A percentile compares a stretch with the other conserved stretches of the same genome.
Conservation (phyloP, 2,113 vertebrate species). For the Apteryx owenii region DNA sequence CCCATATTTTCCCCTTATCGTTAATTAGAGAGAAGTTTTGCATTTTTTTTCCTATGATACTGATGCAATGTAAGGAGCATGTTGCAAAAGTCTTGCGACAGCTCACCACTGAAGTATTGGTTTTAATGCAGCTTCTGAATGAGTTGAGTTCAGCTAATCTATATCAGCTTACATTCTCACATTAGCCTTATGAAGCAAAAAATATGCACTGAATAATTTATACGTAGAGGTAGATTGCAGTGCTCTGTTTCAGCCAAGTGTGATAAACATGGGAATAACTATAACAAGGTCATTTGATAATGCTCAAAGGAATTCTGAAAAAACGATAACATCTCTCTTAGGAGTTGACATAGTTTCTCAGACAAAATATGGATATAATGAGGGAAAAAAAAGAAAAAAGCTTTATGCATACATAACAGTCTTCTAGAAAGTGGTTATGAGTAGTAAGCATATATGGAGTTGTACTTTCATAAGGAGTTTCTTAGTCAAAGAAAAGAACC, state of each 20-base stretch:
- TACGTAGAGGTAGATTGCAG: neutral
- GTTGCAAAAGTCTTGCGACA: neutral
- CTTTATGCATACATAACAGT: neutral
- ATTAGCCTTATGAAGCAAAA: constrained; percentile 31
- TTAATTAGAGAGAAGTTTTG: neutral
- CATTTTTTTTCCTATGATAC: neutral
- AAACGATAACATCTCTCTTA: neutral
- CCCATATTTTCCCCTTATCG: neutral
- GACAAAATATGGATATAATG: neutral
- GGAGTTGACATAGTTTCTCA: neutral
- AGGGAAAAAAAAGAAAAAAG: rapidly evolving
- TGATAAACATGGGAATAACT: neutral
- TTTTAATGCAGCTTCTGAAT: constrained; percentile 19
- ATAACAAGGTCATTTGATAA: neutral
- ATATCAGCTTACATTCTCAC: neutral
- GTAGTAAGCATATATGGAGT: neutral
- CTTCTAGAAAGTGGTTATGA: neutral
- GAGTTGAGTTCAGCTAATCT: neutral
- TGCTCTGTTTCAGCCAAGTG: constrained; percentile 19
- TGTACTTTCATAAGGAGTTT: rapidly evolving
- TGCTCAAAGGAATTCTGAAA: neutral
- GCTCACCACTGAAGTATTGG: neutral
- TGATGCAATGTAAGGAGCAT: neutral
- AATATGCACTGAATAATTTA: constrained; percentile 58
- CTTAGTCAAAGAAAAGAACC: neutral